These are phyloP conservation scores for Sinodicranocentrus sp. DNA, from an alignment of 2,888 invertebrate species.

Conservation along the genomic window DNA sequence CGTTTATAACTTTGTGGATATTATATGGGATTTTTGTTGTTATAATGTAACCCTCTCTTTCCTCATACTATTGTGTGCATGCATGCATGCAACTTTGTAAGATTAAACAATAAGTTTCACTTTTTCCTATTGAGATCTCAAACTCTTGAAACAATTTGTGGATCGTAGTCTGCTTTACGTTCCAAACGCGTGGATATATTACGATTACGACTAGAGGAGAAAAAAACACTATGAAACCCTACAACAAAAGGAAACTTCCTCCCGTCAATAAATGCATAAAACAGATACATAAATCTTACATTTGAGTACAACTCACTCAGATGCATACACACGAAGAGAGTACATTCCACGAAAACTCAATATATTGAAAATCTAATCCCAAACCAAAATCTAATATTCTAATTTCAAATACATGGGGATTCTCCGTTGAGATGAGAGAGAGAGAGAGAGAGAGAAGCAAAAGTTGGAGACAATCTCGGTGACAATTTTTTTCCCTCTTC, in stretches of 20 bases:
- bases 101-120: slow-evolving; percentile 42
- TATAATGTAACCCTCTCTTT: too few species aligned
- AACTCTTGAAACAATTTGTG: slow-evolving; percentile 26
- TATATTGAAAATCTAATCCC: slow-evolving; percentile 43
- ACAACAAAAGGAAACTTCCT: too few species aligned
- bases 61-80: slow-evolving; percentile 6
- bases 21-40: neutral
- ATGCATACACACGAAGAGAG: neutral
- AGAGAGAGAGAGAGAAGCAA: neutral
- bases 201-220: too few species aligned
- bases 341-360: slow-evolving; percentile 35
- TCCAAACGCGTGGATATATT: too few species aligned
- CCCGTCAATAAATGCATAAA: too few species aligned
- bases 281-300: too few species aligned
- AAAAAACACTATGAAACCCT: too few species aligned
- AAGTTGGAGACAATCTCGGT: neutral
- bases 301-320: neutral
- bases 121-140: slow-evolving; percentile 19
- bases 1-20: neutral
- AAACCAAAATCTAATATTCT: slow-evolving; percentile 28
- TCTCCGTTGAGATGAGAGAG: neutral
- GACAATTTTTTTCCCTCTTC: too few species aligned
- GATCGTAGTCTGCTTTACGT: too few species aligned
- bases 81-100: slow-evolving; percentile 36
- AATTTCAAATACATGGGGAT: neutral